Evolutionary conservation across 2,888 invertebrate species (phyloP).

Genomic region (Pycnomerus fuliginosus): DNA sequence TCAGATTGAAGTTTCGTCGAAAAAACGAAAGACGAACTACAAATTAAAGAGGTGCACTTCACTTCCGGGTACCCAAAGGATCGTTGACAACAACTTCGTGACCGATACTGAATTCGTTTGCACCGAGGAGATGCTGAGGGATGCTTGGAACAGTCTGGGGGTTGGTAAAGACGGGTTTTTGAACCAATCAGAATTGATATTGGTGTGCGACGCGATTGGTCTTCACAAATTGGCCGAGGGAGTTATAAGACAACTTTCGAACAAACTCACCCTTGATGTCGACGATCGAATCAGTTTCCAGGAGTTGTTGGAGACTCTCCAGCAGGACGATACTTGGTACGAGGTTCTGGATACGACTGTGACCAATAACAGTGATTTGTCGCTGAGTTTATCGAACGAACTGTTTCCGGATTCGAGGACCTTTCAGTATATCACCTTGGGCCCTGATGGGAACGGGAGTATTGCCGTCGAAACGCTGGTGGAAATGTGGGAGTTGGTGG

Average conservation of each 20-base stretch:
- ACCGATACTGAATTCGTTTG: constrained; percentile 41
- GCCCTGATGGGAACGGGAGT: constrained; percentile 47
- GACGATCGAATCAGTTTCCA: constrained; percentile 66
- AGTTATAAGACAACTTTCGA: constrained; percentile 64
- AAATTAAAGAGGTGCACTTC: constrained; percentile 61
- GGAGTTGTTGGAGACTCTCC: constrained; percentile 64
- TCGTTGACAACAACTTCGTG: constrained; percentile 21
- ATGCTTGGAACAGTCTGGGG: constrained; percentile 64
- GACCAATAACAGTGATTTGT: constrained; percentile 35
- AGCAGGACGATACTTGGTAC: constrained; percentile 55
- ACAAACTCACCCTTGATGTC: constrained; percentile 62
- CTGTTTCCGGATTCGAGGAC: constrained; percentile 46
- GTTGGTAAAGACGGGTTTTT: constrained; percentile 63
- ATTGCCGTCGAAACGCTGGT: constrained; percentile 58
- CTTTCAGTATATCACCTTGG: constrained; percentile 49
- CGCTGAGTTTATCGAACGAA: constrained; percentile 49
- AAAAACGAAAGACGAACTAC: constrained; percentile 53
- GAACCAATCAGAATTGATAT: constrained; percentile 62
- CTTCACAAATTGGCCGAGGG: constrained; percentile 65
- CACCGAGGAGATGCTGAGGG: constrained; percentile 62
- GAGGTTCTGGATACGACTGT: constrained; percentile 40
- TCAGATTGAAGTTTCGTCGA: constrained; percentile 57
- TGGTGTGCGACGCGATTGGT: constrained; percentile 67
- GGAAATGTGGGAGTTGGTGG: constrained; percentile 73
- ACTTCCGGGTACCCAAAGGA: constrained; percentile 52